Evolutionary conservation across 2,888 invertebrate species (phyloP).

Genomic region (Myopa testacea): DNA sequence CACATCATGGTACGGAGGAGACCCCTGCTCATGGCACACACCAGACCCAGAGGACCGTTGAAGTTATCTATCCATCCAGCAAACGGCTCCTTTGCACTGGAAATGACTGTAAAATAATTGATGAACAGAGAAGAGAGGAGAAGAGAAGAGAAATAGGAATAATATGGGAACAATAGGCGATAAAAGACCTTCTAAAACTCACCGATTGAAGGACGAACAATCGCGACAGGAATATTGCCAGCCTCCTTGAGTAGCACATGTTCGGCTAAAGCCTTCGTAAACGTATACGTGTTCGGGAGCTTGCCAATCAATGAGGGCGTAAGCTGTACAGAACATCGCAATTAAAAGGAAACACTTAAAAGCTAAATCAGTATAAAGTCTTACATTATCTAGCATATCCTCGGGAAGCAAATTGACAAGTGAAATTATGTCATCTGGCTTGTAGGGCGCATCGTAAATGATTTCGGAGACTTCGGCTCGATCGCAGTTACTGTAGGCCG

Average conservation of each 20-base stretch:
- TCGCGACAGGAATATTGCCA: constrained; percentile 87
- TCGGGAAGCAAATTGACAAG: constrained; percentile 85
- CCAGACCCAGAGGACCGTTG: constrained; percentile 91
- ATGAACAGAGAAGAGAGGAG: no score
- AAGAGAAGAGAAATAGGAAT: not conserved
- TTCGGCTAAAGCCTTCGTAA: constrained; percentile 96
- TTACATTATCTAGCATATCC: constrained; percentile 82
- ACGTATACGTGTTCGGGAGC: constrained; percentile 97
- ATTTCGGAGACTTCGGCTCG: constrained; percentile 84
- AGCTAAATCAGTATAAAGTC: not conserved
- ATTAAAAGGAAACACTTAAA: constrained; percentile 37
- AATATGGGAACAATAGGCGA: not conserved
- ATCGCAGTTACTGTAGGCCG: constrained; percentile 98
- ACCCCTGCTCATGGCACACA: constrained; percentile 83
- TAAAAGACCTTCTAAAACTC: constrained; percentile 53
- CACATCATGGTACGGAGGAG: constrained; percentile 89
- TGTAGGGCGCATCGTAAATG: constrained; percentile 51
- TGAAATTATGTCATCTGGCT: constrained; percentile 79
- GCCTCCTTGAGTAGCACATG: constrained; percentile 86
- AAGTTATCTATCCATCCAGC: constrained; percentile 98
- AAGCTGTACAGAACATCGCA: constrained; percentile 55
- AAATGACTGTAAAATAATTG: constrained; percentile 72
- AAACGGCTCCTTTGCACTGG: constrained; percentile 82
- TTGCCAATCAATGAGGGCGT: constrained; percentile 74
- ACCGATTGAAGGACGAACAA: constrained; percentile 96